Evolutionary conservation across 2,797 vertebrate genomes (phyloP).

Genomic region (Fundulus diaphanus): DNA sequence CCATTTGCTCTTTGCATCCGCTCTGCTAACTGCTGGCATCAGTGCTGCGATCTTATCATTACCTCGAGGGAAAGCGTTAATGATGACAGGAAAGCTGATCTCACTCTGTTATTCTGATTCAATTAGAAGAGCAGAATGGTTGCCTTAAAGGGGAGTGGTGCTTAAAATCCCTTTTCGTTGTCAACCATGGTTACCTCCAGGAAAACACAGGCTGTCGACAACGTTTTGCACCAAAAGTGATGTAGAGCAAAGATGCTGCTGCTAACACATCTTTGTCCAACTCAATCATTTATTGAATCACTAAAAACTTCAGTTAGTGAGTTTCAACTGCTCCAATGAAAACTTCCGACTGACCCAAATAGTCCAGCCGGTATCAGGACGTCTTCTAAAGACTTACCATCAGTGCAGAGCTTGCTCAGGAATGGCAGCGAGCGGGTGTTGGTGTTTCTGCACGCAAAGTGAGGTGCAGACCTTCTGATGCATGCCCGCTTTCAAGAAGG

Average conservation of each 20-base stretch:
- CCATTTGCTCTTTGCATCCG: not conserved
- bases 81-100: conserved; percentile 9
- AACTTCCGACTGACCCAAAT: not conserved
- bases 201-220: not conserved
- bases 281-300: not conserved
- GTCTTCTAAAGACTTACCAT: not conserved
- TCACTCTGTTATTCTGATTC: not conserved
- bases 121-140: conserved; percentile 24
- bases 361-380: not conserved
- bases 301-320: not conserved
- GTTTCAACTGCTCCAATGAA: not conserved
- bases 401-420: not conserved
- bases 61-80: not conserved
- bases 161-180: conserved; percentile 1
- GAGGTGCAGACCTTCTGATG: not conserved
- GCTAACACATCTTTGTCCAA: not conserved
- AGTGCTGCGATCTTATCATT: not conserved
- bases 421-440: not conserved
- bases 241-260: not conserved
- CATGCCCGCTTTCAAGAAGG: not conserved
- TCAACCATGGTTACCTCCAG: not conserved
- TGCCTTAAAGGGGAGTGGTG: not conserved
- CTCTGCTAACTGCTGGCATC: not conserved
- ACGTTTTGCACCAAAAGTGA: not conserved
- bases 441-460: not conserved